phyloP scores from a whole-genome alignment of 2,797 vertebrate species.

The Chaunax sp. region DNA sequence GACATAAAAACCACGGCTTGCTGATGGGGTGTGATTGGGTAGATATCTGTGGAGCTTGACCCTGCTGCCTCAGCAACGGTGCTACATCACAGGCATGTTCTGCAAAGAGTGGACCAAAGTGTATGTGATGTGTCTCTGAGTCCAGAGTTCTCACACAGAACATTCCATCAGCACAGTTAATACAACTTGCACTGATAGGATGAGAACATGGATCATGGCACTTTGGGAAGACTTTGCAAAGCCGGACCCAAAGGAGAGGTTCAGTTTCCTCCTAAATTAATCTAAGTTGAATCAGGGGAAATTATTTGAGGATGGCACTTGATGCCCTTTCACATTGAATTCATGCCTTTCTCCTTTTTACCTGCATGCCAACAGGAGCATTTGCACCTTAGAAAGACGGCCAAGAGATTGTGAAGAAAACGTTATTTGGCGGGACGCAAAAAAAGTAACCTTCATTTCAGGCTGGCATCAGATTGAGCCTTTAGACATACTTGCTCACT shows the following conservation, averaged over 20 bases:
- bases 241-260: slow-evolving; percentile 37
- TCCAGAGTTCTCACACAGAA: slow-evolving; percentile 42
- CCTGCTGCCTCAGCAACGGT: slow-evolving; percentile 50
- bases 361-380: slow-evolving; percentile 25
- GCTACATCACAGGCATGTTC: slow-evolving; percentile 48
- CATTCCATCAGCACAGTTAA: slow-evolving; percentile 57
- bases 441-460: slow-evolving; percentile 72
- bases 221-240: slow-evolving; percentile 55
- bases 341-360: slow-evolving; percentile 12
- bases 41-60: slow-evolving; percentile 51
- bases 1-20: slow-evolving; percentile 16
- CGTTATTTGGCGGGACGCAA: slow-evolving; percentile 55
- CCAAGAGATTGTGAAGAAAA: slow-evolving; percentile 49
- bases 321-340: slow-evolving; percentile 25
- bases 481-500: slow-evolving; percentile 68
- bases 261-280: slow-evolving; percentile 78
- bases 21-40: slow-evolving; percentile 23
- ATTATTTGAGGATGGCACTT: slow-evolving; percentile 51
- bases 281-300: slow-evolving; percentile 74
- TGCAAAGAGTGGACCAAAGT: slow-evolving; percentile 13
- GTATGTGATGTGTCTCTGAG: slow-evolving; percentile 2
- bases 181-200: slow-evolving; percentile 59
- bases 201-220: slow-evolving; percentile 62
- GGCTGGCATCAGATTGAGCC: slow-evolving; percentile 77
- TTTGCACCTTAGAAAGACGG: slow-evolving; percentile 16